These are phyloP conservation scores for Haliclystus octoradiatus DNA, from an alignment of 30 jellyfish, hydroid and myxozoan species.

Conservation along the genomic window DNA sequence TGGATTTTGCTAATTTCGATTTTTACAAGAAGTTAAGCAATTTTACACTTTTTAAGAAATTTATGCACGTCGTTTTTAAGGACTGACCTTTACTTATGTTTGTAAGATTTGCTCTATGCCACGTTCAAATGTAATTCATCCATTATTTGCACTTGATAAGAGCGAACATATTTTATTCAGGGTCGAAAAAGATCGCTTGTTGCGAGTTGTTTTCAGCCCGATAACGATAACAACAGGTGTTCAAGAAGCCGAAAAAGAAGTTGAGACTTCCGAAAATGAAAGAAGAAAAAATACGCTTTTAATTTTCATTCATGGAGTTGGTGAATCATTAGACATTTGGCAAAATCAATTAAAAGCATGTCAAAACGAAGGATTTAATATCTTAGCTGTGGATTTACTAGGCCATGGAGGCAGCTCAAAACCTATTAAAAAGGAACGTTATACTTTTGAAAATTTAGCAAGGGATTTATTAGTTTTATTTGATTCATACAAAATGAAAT, in stretches of 20 bases:
- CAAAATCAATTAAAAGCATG: conserved; percentile 46
- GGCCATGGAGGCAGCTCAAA: conserved; percentile 96
- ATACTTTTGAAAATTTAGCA: conserved; percentile 53
- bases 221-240: not conserved
- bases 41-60: too few species aligned
- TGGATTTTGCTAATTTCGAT: too few species aligned
- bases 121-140: not conserved
- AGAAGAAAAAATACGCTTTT: conserved; percentile 10
- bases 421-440: conserved; percentile 37
- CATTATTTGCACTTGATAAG: not conserved
- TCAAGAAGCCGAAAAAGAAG: conserved; percentile 3
- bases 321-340: conserved; percentile 88
- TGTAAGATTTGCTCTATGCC: too few species aligned
- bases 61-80: too few species aligned
- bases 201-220: not conserved
- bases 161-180: not conserved
- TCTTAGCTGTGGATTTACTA: conserved; percentile 75
- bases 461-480: conserved; percentile 57
- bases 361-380: conserved; percentile 53
- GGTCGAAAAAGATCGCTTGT: not conserved
- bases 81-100: too few species aligned
- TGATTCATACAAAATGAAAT: conserved; percentile 49
- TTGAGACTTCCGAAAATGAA: not conserved
- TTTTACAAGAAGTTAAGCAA: too few species aligned
- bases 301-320: conserved; percentile 93